Evolutionary conservation across 2,113 vertebrate genomes (phyloP).

Genomic region (Petromus typicus): DNA sequence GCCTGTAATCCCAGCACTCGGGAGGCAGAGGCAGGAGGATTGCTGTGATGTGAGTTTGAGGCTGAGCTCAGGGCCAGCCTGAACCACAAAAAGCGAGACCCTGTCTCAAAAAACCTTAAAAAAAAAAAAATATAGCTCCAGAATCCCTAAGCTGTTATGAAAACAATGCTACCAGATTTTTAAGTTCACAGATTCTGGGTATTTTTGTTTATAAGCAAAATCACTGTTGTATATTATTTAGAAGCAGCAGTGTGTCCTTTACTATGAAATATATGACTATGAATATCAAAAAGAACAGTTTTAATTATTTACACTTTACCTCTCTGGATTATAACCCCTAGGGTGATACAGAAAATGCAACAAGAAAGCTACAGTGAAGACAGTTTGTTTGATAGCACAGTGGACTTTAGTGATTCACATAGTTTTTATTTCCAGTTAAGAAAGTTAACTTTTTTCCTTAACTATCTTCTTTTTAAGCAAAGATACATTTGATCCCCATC

Average conservation of each 20-base stretch:
- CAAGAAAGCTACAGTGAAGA: not conserved
- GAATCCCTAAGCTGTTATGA: not conserved
- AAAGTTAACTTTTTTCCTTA: not conserved
- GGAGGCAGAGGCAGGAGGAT: too few relatives aligned
- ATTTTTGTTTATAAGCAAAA: slow-evolving; percentile 18
- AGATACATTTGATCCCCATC: not conserved
- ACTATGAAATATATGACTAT: not conserved
- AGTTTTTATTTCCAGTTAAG: not conserved
- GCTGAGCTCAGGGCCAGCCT: too few relatives aligned
- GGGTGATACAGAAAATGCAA: not conserved
- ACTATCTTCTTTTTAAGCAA: not conserved
- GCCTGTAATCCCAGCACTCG: too few relatives aligned
- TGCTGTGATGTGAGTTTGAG: too few relatives aligned
- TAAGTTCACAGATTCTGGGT: not conserved
- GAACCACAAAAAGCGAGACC: too few relatives aligned
- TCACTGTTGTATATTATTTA: not conserved
- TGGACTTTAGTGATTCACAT: not conserved
- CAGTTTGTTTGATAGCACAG: not conserved
- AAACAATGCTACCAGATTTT: not conserved
- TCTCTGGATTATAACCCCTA: not conserved
- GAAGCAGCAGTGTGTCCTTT: not conserved
- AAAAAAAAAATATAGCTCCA: not conserved
- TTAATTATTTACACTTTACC: not conserved
- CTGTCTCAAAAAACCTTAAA: too few relatives aligned
- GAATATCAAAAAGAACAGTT: not conserved